Percentiles rank a stretch among this genome's conserved stretches.
These are phyloP conservation scores for Trichechus manatus DNA, from an alignment of 2,113 vertebrate genomes.

Conservation along the genomic window DNA sequence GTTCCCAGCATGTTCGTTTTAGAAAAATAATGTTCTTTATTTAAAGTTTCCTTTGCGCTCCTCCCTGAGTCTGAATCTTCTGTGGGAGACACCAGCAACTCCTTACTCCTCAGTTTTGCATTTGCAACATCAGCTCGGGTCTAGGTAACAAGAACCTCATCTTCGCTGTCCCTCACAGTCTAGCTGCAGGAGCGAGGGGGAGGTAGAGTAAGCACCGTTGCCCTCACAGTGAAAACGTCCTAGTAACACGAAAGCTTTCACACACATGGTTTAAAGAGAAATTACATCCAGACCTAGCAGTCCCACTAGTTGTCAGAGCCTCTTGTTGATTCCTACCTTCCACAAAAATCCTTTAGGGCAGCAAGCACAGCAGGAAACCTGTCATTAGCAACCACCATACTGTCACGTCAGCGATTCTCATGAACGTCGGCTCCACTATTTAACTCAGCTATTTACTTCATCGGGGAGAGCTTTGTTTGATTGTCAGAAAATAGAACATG, in stretches of 20 bases:
- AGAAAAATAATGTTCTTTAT: not conserved
- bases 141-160: not conserved
- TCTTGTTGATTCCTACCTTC: conserved; percentile 75
- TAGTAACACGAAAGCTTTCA: conserved; percentile 64
- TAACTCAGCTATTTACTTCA: conserved; percentile 81
- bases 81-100: not conserved
- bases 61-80: not conserved
- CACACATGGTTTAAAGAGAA: conserved; percentile 57
- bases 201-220: conserved; percentile 36
- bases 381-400: conserved; percentile 76
- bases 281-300: conserved; percentile 71
- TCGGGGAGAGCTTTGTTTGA: conserved; percentile 73
- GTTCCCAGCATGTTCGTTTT: not conserved
- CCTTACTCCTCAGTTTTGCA: no score
- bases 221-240: conserved; percentile 78
- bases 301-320: conserved; percentile 65
- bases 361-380: conserved; percentile 81
- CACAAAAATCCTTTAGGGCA: conserved; percentile 82
- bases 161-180: not conserved
- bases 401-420: conserved; percentile 82
- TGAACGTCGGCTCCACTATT: conserved; percentile 69
- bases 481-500: conserved; percentile 74
- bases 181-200: not conserved
- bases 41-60: not conserved
- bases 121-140: not conserved